Percentiles rank a stretch among this genome's conserved stretches.
Conservation (phyloP, 2,113 vertebrate genomes). For the Clinocottus analis region DNA sequence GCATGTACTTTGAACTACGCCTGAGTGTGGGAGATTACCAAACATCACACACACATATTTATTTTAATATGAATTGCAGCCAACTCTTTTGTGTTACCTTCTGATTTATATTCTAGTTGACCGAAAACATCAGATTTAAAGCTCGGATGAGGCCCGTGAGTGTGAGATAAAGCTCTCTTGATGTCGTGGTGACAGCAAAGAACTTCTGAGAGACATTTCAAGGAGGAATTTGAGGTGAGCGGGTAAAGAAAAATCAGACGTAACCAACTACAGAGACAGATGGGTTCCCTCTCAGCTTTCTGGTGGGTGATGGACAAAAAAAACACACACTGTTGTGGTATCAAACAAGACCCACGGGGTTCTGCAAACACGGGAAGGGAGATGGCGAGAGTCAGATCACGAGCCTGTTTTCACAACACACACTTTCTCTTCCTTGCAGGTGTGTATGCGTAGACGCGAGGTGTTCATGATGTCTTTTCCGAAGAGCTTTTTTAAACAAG, state of each 20-base stretch:
- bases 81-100: constrained; percentile 25
- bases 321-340: constrained; percentile 65
- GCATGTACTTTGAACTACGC: constrained; percentile 51
- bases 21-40: constrained; percentile 35
- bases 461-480: constrained; percentile 53
- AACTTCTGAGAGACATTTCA: constrained; percentile 10
- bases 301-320: constrained; percentile 40
- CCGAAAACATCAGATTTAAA: constrained; percentile 49
- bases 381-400: constrained; percentile 48
- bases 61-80: background rate
- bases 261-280: constrained; percentile 38
- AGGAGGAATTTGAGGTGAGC: constrained; percentile 13
- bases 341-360: constrained; percentile 66
- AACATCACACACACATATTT: background rate
- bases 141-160: background rate
- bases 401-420: constrained; percentile 65
- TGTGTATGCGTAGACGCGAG: constrained; percentile 39
- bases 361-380: constrained; percentile 51
- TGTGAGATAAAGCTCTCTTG: constrained; percentile 24
- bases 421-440: constrained; percentile 64
- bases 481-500: constrained; percentile 51
- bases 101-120: constrained; percentile 42
- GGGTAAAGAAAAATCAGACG: constrained; percentile 33
- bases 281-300: constrained; percentile 34
- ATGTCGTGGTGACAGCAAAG: constrained; percentile 12